Conservation (phyloP, 2,888 invertebrate species). For the Diaphora mendica region DNA sequence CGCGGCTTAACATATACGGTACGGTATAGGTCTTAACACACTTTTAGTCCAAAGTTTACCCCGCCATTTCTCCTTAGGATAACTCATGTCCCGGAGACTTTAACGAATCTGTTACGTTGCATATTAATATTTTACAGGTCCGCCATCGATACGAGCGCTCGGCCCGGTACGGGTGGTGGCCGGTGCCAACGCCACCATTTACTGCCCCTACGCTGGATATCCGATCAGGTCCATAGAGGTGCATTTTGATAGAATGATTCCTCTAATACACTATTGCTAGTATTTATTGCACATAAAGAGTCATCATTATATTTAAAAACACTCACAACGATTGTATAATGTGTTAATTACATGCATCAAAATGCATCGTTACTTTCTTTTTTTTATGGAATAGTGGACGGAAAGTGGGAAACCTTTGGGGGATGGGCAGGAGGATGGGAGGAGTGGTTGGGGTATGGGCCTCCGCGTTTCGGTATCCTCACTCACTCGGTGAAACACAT, state of each 20-base stretch:
- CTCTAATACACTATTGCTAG: slow-evolving; percentile 51
- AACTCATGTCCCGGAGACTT: not conserved
- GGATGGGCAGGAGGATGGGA: no score
- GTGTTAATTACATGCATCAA: not conserved
- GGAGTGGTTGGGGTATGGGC: no score
- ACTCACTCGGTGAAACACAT: no score
- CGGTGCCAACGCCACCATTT: slow-evolving; percentile 90
- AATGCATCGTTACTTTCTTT: not conserved
- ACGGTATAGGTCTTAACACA: slow-evolving; percentile 39
- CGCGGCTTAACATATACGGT: slow-evolving; percentile 93
- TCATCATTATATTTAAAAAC: not conserved
- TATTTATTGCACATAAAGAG: not conserved
- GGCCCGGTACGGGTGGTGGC: slow-evolving; percentile 92
- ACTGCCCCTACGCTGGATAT: slow-evolving; percentile 95
- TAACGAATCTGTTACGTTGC: not conserved
- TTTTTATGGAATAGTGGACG: no score
- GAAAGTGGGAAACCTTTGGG: no score
- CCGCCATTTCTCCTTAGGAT: not conserved
- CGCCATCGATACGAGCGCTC: slow-evolving; percentile 90
- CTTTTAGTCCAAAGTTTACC: not conserved
- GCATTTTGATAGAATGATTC: slow-evolving; percentile 77
- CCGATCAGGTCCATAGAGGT: slow-evolving; percentile 89
- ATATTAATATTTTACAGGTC: slow-evolving; percentile 78
- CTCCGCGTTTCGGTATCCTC: no score
- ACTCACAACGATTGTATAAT: not conserved